phyloP scores from a whole-genome alignment of 2,797 vertebrate species.

The Dicrostonyx torquatus region DNA sequence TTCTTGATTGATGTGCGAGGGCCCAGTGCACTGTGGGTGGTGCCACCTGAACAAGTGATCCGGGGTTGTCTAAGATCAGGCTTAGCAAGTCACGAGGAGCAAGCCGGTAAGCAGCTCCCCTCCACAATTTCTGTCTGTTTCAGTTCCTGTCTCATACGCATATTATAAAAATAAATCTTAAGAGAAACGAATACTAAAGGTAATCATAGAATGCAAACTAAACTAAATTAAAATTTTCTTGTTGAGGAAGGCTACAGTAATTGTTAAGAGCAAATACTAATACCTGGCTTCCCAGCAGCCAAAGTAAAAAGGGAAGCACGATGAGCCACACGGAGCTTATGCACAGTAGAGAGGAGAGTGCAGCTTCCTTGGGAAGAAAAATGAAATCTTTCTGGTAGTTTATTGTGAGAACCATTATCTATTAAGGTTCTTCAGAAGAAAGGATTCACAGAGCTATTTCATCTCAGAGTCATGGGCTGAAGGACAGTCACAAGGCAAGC shows the following conservation, averaged over 20 bases:
- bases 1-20: background rate
- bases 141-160: background rate
- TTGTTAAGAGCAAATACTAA: background rate
- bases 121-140: background rate
- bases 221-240: background rate
- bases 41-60: background rate
- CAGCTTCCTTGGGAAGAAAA: background rate
- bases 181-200: background rate
- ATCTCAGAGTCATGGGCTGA: background rate
- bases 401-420: background rate
- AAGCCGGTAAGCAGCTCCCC: background rate
- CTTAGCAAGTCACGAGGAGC: background rate
- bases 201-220: background rate
- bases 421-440: too few species aligned
- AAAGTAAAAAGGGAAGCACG: background rate
- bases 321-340: too few species aligned
- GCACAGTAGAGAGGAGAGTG: background rate
- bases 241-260: background rate
- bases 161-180: background rate
- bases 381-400: background rate
- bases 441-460: background rate
- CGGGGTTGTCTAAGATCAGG: background rate
- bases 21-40: background rate
- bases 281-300: background rate
- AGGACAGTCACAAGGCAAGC: background rate